Conservation (phyloP, 2,797 vertebrate genomes). For the Micrastur ruficollis region DNA sequence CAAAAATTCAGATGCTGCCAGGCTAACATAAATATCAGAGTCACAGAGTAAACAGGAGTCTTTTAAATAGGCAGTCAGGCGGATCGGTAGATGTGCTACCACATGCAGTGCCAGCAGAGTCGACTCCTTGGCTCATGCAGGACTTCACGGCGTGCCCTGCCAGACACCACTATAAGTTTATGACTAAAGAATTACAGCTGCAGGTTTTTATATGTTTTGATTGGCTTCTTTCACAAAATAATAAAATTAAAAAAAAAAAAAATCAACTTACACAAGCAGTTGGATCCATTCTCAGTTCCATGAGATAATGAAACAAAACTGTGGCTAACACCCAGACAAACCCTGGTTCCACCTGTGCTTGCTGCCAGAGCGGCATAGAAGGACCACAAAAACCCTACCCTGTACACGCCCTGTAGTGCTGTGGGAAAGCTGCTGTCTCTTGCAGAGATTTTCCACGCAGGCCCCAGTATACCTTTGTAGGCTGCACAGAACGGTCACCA, state of each 20-base stretch:
- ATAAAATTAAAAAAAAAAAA: no score
- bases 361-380: not conserved
- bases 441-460: accelerated
- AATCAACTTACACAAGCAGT: accelerated
- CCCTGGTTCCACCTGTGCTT: not conserved
- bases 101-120: accelerated
- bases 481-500: accelerated
- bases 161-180: accelerated
- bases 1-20: not conserved
- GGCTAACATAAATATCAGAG: not conserved
- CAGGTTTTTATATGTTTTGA: not conserved
- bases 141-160: not conserved
- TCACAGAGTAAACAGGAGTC: not conserved
- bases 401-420: accelerated
- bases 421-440: accelerated
- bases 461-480: accelerated
- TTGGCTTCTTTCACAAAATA: not conserved
- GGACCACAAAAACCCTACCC: no score
- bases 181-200: not conserved
- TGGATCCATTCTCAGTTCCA: not conserved
- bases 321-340: not conserved
- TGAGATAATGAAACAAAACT: not conserved
- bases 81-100: not conserved
- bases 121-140: not conserved
- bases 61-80: not conserved